phyloP scores from a whole-genome alignment of 1,140 invertebrate genomes.

The Pachyrhynchus sulphureomaculatus region DNA sequence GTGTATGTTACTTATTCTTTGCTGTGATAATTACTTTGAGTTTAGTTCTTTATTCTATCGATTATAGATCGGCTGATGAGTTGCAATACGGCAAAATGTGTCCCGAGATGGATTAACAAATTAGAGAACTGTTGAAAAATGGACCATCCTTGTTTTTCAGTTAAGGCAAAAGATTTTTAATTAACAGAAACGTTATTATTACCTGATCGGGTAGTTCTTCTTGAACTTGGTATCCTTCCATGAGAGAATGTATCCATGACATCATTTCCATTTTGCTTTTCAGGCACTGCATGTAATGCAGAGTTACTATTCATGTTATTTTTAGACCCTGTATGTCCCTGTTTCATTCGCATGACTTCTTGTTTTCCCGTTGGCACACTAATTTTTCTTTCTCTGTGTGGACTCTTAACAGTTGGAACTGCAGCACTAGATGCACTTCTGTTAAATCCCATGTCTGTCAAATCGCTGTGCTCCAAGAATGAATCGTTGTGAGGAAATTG shows the following conservation, averaged over 20 bases:
- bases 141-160: no score
- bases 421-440: conserved; percentile 59
- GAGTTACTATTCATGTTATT: conserved; percentile 52
- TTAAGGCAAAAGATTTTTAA: no score
- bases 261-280: conserved; percentile 49
- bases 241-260: conserved; percentile 41
- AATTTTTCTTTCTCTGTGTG: conserved; percentile 54
- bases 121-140: no score
- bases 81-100: no score
- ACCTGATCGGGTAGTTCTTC: conserved; percentile 20
- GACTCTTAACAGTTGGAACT: conserved; percentile 54
- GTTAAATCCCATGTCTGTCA: conserved; percentile 41
- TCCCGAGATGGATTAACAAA: no score
- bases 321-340: conserved; percentile 34
- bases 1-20: no score
- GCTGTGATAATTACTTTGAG: no score
- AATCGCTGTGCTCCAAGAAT: conserved; percentile 41
- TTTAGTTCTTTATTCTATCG: no score
- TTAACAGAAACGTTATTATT: no score
- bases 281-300: conserved; percentile 61
- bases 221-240: conserved; percentile 38
- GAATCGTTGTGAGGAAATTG: conserved; percentile 44
- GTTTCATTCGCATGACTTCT: conserved; percentile 40
- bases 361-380: conserved; percentile 55
- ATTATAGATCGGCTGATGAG: no score